Percentiles rank a stretch among this genome's conserved stretches.
phyloP scores from a whole-genome alignment of 2,113 vertebrate genomes.

The Dipodomys stephensi region DNA sequence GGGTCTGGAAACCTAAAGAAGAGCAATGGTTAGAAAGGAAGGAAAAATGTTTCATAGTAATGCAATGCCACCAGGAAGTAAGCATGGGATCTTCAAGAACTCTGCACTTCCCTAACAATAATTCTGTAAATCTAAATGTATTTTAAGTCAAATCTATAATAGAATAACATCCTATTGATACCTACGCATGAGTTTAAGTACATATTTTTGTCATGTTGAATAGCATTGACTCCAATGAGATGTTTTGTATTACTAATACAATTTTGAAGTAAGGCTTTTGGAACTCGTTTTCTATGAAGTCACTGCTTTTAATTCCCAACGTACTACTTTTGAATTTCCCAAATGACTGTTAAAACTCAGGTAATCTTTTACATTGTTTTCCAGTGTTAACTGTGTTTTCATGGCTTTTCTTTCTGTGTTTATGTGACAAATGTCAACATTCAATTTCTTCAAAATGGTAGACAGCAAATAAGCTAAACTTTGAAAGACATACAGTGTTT shows the following conservation, averaged over 20 bases:
- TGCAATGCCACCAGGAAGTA: neutral
- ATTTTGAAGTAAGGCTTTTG: neutral
- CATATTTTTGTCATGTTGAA: neutral
- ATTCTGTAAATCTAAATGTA: slow-evolving; percentile 1
- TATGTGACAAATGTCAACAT: neutral
- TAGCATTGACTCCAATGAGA: neutral
- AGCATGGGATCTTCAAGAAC: neutral
- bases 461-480: neutral
- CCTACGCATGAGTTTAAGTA: neutral
- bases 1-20: neutral
- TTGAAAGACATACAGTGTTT: neutral
- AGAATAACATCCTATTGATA: neutral
- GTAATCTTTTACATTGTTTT: slow-evolving; percentile 17
- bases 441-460: neutral
- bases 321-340: neutral
- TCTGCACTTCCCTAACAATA: neutral
- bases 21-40: neutral
- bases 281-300: neutral
- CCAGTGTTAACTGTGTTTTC: neutral
- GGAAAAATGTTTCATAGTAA: neutral
- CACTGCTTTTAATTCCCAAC: neutral
- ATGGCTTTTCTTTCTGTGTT: neutral
- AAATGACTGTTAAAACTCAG: neutral
- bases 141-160: neutral
- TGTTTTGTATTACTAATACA: neutral